These are phyloP conservation scores for Crotalus helleri DNA, from an alignment of 2,113 vertebrate genomes.

Conservation along the genomic window DNA sequence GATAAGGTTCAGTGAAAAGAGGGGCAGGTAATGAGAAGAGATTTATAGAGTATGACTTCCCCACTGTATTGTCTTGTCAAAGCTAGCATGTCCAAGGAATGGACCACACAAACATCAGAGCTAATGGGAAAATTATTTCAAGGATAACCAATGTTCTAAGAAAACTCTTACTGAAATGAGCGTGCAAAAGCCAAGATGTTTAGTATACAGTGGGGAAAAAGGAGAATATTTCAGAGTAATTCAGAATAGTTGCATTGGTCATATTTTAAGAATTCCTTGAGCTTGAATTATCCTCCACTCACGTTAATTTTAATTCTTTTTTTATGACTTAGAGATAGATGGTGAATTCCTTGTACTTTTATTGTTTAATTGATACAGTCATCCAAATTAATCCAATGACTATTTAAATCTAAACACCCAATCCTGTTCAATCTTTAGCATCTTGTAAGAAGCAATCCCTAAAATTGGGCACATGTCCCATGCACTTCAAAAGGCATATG, in stretches of 20 bases:
- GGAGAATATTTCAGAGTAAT: background rate
- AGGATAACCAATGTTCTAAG: background rate
- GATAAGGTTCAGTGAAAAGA: conserved; percentile 56
- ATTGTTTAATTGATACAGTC: background rate
- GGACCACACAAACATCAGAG: conserved; percentile 58
- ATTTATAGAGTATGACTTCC: conserved; percentile 47
- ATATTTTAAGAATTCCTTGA: background rate
- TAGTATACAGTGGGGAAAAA: background rate
- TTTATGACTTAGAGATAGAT: background rate
- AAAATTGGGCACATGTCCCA: background rate
- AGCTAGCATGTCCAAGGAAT: conserved; percentile 25
- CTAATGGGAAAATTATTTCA: conserved; percentile 45
- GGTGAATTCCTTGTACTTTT: background rate
- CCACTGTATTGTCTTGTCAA: conserved; percentile 26
- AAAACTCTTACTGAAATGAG: background rate
- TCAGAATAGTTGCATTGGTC: background rate
- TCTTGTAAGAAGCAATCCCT: background rate
- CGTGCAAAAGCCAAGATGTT: background rate
- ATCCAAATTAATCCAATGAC: background rate
- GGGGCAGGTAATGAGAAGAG: conserved; percentile 42
- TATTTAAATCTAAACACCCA: background rate
- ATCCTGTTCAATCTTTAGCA: background rate
- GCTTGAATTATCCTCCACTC: background rate
- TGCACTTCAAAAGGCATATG: background rate
- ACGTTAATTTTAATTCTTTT: background rate